These are phyloP conservation scores for Setipinna tenuifilis DNA, from an alignment of 2,797 vertebrate species.

Conservation along the genomic window DNA sequence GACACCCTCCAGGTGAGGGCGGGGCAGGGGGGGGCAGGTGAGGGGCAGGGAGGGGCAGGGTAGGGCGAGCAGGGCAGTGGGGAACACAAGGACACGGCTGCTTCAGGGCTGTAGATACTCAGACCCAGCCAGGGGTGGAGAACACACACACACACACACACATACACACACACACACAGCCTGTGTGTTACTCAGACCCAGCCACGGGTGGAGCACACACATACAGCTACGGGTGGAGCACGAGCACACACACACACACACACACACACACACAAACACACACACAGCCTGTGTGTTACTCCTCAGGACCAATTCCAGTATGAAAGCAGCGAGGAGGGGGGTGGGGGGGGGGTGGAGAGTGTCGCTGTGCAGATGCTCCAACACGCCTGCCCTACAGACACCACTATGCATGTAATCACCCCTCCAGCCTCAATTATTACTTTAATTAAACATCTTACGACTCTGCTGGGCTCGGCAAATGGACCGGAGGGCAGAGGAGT, in stretches of 20 bases:
- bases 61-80: no score
- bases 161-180: no score
- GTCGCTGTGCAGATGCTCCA: not conserved
- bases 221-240: not conserved
- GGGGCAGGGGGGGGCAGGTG: not conserved
- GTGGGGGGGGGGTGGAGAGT: not conserved
- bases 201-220: no score
- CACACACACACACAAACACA: no score
- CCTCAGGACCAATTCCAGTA: not conserved
- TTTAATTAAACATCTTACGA: slow-evolving; percentile 62
- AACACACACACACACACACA: no score
- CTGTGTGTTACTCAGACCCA: no score
- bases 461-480: slow-evolving; percentile 53
- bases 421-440: slow-evolving; percentile 58
- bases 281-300: no score
- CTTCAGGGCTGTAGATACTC: not conserved
- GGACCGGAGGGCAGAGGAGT: slow-evolving; percentile 18
- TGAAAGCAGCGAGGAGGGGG: not conserved
- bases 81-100: not conserved
- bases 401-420: slow-evolving; percentile 56
- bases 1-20: not conserved
- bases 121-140: not conserved
- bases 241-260: no score
- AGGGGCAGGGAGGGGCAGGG: no score
- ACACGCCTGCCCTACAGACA: slow-evolving; percentile 47